phyloP scores from a whole-genome alignment of 2,797 vertebrate genomes.

The Acanthiza pusilla region DNA sequence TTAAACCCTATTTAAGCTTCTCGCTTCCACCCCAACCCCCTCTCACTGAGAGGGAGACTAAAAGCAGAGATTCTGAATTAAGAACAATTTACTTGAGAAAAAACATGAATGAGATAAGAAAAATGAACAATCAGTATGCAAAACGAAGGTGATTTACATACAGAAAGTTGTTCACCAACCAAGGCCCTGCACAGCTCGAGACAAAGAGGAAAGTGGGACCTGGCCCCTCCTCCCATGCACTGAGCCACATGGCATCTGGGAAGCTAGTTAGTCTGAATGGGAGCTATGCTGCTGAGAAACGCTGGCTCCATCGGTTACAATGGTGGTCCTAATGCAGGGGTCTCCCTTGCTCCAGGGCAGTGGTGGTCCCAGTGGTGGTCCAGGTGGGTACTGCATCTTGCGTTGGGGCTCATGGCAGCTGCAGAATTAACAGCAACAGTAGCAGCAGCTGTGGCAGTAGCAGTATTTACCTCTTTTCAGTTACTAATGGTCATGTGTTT shows the following conservation, averaged over 20 bases:
- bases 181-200: background rate
- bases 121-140: background rate
- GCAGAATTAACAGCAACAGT: background rate
- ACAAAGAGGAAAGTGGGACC: background rate
- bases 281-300: background rate
- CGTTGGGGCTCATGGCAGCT: background rate
- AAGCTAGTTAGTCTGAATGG: background rate
- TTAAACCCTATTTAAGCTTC: background rate
- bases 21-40: accelerated
- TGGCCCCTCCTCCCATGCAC: background rate
- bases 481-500: accelerated
- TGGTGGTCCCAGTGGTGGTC: background rate
- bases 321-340: background rate
- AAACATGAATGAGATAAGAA: background rate
- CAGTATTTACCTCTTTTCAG: background rate
- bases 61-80: background rate
- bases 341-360: background rate
- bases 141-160: background rate
- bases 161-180: background rate
- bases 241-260: background rate
- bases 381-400: background rate
- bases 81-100: background rate
- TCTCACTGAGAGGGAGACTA: background rate
- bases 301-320: background rate
- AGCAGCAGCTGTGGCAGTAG: background rate